These are phyloP conservation scores for Andrena haemorrhoa DNA, from an alignment of 2,888 invertebrate genomes.

Conservation along the genomic window DNA sequence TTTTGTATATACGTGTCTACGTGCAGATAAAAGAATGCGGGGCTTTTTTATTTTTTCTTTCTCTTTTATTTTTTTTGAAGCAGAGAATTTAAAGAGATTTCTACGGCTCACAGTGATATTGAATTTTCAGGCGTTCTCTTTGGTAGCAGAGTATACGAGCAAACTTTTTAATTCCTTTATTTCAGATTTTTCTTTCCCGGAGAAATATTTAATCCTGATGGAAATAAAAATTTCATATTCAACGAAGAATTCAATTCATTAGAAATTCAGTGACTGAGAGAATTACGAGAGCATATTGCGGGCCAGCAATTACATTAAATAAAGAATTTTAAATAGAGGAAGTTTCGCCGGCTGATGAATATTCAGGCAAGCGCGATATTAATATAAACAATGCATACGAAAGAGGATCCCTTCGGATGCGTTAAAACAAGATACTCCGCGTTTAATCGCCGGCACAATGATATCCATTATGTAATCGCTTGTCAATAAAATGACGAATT, in stretches of 20 bases:
- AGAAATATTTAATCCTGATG: constrained; percentile 15
- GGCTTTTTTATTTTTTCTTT: neutral
- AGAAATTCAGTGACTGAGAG: neutral
- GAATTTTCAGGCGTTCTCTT: neutral
- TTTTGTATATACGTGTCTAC: neutral
- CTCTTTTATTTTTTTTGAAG: neutral
- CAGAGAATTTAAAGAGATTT: neutral
- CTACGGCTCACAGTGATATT: neutral
- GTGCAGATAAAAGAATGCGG: neutral
- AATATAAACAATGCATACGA: constrained; percentile 14
- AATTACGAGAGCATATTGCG: constrained; percentile 6
- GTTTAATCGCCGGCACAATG: constrained; percentile 31
- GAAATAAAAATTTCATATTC: neutral
- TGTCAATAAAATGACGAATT: constrained; percentile 39
- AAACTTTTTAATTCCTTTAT: neutral
- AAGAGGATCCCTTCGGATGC: neutral
- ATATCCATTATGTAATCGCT: constrained; percentile 39
- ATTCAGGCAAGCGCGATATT: constrained; percentile 18
- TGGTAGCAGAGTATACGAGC: neutral
- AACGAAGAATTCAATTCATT: neutral
- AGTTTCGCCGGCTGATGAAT: constrained; percentile 31
- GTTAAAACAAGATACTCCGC: constrained; percentile 1
- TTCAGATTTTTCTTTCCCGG: neutral
- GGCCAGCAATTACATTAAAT: neutral
- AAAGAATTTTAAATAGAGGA: constrained; percentile 27